Percentiles rank a stretch among this genome's conserved stretches.
Evolutionary conservation across 2,888 invertebrate genomes (phyloP).

Genomic region (Craniophora ligustri): DNA sequence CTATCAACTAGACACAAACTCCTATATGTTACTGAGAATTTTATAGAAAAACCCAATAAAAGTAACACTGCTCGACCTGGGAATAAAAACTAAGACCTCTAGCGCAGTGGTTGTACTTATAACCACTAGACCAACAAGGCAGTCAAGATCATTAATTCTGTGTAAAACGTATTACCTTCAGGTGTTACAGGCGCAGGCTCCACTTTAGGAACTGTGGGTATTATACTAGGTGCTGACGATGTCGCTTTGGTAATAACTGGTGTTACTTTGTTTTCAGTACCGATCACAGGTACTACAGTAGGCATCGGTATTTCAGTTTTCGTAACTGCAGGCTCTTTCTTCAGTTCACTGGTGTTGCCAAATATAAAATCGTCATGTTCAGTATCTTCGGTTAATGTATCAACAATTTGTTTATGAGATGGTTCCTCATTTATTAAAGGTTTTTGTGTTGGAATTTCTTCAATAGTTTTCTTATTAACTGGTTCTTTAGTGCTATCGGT

Average conservation of each 20-base stretch:
- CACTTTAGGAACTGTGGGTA: constrained; percentile 3
- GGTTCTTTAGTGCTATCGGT: constrained; percentile 7
- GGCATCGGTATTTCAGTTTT: neutral
- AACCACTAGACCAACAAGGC: no score
- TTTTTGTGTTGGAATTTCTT: constrained; percentile 6
- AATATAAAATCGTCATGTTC: constrained; percentile 32
- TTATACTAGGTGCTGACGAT: neutral
- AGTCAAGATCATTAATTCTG: no score
- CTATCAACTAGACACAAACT: no score
- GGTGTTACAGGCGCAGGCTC: neutral
- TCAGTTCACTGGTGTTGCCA: constrained; percentile 14
- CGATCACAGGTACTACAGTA: neutral
- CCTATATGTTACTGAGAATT: no score
- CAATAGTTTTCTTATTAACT: neutral
- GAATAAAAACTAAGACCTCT: no score
- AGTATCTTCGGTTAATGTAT: constrained; percentile 1
- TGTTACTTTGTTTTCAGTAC: neutral
- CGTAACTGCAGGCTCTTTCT: neutral
- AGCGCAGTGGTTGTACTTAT: no score
- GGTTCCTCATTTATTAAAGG: neutral
- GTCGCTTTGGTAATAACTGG: neutral
- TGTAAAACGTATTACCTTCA: constrained; percentile 21
- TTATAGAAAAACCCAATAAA: no score
- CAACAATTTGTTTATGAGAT: neutral
- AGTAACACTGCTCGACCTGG: no score